Conservation (phyloP, 2,888 invertebrate species). For the Dugesia japonica region DNA sequence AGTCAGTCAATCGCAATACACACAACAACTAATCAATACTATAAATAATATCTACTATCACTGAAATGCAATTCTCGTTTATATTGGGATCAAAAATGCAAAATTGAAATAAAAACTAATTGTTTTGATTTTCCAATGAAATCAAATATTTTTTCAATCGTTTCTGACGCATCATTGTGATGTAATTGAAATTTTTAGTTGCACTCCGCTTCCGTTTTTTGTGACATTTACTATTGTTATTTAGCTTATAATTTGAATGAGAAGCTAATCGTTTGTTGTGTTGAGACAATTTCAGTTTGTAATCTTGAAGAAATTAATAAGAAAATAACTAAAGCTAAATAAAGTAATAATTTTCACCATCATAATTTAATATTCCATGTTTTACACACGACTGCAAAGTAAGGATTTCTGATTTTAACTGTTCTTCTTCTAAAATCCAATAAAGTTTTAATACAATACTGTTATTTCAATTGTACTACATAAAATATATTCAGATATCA, state of each 20-base stretch:
- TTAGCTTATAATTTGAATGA: background rate
- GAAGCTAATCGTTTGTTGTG: background rate
- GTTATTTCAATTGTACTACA: too few species aligned
- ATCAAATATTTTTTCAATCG: background rate
- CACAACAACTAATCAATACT: too few species aligned
- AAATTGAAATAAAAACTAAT: background rate
- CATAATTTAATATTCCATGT: background rate
- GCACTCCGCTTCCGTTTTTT: background rate
- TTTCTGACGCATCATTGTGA: background rate
- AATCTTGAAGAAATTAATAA: background rate
- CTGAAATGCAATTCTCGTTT: too few species aligned
- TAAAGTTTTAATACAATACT: too few species aligned
- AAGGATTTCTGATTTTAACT: background rate
- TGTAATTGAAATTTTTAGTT: background rate
- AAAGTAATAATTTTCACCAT: background rate
- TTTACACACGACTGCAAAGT: background rate
- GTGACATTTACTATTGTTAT: background rate
- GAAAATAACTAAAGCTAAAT: background rate
- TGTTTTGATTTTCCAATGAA: background rate
- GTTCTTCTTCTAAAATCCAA: background rate
- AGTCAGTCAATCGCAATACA: too few species aligned
- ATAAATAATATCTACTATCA: too few species aligned
- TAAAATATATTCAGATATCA: too few species aligned
- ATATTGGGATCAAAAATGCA: background rate
- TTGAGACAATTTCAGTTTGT: background rate